Evolutionary conservation across 1,140 invertebrate genomes (phyloP), one percentile per base, ranked within the genome.

Genomic region (Drosophila trapezifrons): DNA sequence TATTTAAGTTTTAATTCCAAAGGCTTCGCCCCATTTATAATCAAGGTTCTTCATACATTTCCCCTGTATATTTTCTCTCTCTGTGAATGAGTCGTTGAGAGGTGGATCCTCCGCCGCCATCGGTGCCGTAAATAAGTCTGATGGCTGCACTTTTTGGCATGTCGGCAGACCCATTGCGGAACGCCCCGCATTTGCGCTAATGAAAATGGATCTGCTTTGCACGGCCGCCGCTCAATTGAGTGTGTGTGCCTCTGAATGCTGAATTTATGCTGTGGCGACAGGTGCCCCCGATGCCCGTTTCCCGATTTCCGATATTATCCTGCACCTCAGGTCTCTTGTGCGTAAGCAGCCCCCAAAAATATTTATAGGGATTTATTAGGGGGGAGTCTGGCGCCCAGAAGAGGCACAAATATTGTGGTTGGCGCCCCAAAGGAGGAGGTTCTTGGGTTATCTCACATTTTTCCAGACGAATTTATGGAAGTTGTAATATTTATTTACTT

Each of bases 141-240:
- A 86, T 82, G 78, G 71, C 79, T 82, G 83, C 83, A 86, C 83
- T 86, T 82, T 85, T 86, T 81, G 81, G 69, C 82, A 70, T 86
- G 64, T 60, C 82, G 57, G 76, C 76, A 72, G 56, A 35, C 76
- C 74, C 71, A 69, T 69, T 60, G 74, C 72, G 73, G 37, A 76
- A 76, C 73, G 73, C 73, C 73, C 73, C 66, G 67, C 65, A 72
- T 72, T 87, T 86, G 69, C 73, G 71, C 83, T 87, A 87, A 87
- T 87, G 82, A 86, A 87, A 78, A 83, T 86, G 38, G 69, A 85
- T 67, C 77, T 69, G 64, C 51, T 35, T 42, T 38, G 29, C 27
- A 13, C 25, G 40, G 27, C 38, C 22, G n/a, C 49, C 42, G 62
- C 76, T 60, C 56, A 74, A 71, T 80, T 65, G 59, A 58, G 60